These are phyloP conservation scores for Orchesella flavescens DNA, from an alignment of 2,888 invertebrate genomes.

Conservation along the genomic window DNA sequence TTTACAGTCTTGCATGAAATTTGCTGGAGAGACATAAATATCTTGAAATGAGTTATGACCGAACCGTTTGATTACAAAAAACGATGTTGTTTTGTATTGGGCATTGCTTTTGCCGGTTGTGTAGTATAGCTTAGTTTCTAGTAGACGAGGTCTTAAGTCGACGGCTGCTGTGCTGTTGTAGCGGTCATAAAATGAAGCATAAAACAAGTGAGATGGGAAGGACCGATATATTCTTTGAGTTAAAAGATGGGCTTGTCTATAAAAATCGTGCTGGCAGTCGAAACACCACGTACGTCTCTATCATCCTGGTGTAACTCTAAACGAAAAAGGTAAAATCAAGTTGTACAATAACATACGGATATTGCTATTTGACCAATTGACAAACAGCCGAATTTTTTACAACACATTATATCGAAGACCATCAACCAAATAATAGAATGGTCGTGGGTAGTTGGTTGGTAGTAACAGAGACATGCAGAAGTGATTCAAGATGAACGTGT, in stretches of 20 bases:
- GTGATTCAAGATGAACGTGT: not conserved
- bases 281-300: slow-evolving; percentile 25
- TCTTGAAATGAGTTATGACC: slow-evolving; percentile 61
- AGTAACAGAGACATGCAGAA: not conserved
- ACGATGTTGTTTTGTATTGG: slow-evolving; percentile 29
- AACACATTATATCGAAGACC: not conserved
- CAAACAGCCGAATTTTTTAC: slow-evolving; percentile 24
- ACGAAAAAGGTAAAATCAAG: slow-evolving; percentile 52
- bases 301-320: slow-evolving; percentile 16
- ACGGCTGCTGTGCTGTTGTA: slow-evolving; percentile 52
- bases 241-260: slow-evolving; percentile 54
- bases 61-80: slow-evolving; percentile 52
- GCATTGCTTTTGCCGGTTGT: not conserved
- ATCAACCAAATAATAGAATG: no score
- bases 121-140: not conserved
- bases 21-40: slow-evolving; percentile 61
- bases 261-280: slow-evolving; percentile 55
- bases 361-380: slow-evolving; percentile 43
- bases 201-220: slow-evolving; percentile 58
- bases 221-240: slow-evolving; percentile 37
- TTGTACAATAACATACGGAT: slow-evolving; percentile 22
- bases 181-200: slow-evolving; percentile 51
- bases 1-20: slow-evolving; percentile 55
- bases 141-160: slow-evolving; percentile 11
- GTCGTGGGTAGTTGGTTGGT: not conserved